Percentiles rank a stretch among this genome's conserved stretches.
Evolutionary conservation across 2,797 vertebrate species (phyloP).

Genomic region (Argyrosomus regius): DNA sequence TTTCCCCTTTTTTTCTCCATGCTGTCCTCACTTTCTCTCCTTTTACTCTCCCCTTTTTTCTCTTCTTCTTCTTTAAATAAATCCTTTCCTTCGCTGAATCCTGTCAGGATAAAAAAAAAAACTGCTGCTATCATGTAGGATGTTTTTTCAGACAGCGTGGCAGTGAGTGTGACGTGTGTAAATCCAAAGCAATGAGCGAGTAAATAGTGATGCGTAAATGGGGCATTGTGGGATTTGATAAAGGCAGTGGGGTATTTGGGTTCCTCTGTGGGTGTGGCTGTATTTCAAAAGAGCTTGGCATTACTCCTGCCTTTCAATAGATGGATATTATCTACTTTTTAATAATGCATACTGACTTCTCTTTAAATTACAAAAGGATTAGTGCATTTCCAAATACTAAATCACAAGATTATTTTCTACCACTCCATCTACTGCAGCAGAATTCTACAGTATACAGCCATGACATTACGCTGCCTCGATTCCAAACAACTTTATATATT

Average conservation of each 20-base stretch:
- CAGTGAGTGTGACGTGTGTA: conserved; percentile 43
- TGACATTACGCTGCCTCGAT: background rate
- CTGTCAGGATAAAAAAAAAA: conserved; percentile 55
- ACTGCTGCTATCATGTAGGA: conserved; percentile 47
- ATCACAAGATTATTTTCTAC: conserved; percentile 7
- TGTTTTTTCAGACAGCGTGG: conserved; percentile 39
- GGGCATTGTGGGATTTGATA: conserved; percentile 46
- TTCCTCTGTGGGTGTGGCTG: background rate
- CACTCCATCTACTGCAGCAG: background rate
- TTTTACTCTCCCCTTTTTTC: conserved; percentile 7
- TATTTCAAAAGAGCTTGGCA: conserved; percentile 20
- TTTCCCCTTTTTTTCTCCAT: conserved; percentile 24
- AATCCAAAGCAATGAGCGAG: conserved; percentile 46
- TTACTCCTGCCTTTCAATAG: conserved; percentile 9
- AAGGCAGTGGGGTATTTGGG: conserved; percentile 23
- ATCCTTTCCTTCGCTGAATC: conserved; percentile 56
- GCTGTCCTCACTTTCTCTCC: conserved; percentile 53
- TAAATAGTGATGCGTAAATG: conserved; percentile 48
- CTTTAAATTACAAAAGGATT: conserved; percentile 1
- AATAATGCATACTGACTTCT: conserved; percentile 1
- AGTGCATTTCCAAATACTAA: conserved; percentile 28
- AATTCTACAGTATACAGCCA: background rate
- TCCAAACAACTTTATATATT: background rate
- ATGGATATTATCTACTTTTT: conserved; percentile 3
- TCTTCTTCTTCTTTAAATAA: conserved; percentile 41